These are phyloP conservation scores for Pseudomugil gertrudae DNA, from an alignment of 2,797 vertebrate genomes.

Conservation along the genomic window DNA sequence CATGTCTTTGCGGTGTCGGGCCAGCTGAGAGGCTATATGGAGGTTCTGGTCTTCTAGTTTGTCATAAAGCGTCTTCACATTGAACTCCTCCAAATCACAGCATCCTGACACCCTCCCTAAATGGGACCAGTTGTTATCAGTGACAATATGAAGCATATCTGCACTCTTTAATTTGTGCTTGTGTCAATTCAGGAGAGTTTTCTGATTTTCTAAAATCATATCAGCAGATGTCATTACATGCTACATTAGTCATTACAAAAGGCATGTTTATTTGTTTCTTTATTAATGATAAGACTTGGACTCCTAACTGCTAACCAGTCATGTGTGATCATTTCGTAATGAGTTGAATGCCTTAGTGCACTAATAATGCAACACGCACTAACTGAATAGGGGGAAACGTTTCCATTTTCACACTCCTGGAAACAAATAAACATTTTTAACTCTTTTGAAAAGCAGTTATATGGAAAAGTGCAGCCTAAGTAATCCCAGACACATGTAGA, in stretches of 20 bases:
- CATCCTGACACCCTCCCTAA: constrained; percentile 62
- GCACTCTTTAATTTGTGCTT: constrained; percentile 3
- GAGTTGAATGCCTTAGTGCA: constrained; percentile 28
- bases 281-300: constrained; percentile 52
- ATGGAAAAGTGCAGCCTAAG: constrained; percentile 9
- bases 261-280: constrained; percentile 2
- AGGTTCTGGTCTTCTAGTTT: constrained; percentile 95
- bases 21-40: constrained; percentile 89
- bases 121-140: constrained; percentile 17
- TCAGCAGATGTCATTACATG: constrained; percentile 48
- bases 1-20: constrained; percentile 86
- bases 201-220: constrained; percentile 30
- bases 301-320: constrained; percentile 47
- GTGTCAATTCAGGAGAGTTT: constrained; percentile 17
- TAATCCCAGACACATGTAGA: constrained; percentile 2
- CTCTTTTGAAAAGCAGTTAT: constrained; percentile 11
- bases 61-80: constrained; percentile 89
- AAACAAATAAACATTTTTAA: constrained; percentile 4
- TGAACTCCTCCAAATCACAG: constrained; percentile 89
- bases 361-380: constrained; percentile 55
- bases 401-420: constrained; percentile 2
- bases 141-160: constrained; percentile 19
- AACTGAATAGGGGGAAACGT: constrained; percentile 33
- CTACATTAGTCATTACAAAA: constrained; percentile 51
- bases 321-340: constrained; percentile 58